A percentile compares a stretch with the other conserved stretches of the same genome.
These are phyloP conservation scores for Camponotus fellah DNA, from an alignment of 2,888 invertebrate species.

Conservation along the genomic window DNA sequence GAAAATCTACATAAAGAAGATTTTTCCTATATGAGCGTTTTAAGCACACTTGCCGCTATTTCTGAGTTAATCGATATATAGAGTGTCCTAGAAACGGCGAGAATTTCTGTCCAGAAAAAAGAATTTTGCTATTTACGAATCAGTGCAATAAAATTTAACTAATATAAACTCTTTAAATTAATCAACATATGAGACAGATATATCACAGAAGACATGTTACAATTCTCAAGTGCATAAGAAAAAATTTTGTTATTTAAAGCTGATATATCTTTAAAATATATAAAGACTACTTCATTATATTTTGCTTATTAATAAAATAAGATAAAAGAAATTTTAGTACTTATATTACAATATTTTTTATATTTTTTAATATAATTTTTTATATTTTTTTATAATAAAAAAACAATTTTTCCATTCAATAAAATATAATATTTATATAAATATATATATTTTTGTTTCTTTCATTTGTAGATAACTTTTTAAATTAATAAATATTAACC, in stretches of 20 bases:
- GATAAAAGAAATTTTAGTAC: neutral
- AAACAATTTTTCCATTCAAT: neutral
- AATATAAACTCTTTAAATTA: neutral
- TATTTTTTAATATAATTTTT: neutral
- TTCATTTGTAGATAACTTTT: neutral
- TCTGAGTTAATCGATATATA: conserved; percentile 41
- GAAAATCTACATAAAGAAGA: conserved; percentile 15
- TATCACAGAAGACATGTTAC: neutral
- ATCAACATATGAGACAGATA: conserved; percentile 11
- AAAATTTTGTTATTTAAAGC: neutral
- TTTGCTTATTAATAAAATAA: neutral
- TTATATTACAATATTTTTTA: neutral
- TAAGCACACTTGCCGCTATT: conserved; percentile 42
- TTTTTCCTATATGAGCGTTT: conserved; percentile 17
- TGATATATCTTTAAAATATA: neutral
- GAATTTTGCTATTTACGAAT: conserved; percentile 42
- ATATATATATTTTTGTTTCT: neutral
- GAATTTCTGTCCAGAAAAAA: conserved; percentile 28
- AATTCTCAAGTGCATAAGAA: neutral
- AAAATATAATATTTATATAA: neutral
- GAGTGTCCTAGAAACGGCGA: conserved; percentile 45
- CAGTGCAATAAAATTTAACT: conserved; percentile 13
- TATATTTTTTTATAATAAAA: neutral
- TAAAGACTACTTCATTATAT: neutral
- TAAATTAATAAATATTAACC: neutral